Percentiles rank a stretch among this genome's conserved stretches.
These are phyloP conservation scores for Centropyge bicolor DNA, from an alignment of 2,797 vertebrate species.

Conservation along the genomic window DNA sequence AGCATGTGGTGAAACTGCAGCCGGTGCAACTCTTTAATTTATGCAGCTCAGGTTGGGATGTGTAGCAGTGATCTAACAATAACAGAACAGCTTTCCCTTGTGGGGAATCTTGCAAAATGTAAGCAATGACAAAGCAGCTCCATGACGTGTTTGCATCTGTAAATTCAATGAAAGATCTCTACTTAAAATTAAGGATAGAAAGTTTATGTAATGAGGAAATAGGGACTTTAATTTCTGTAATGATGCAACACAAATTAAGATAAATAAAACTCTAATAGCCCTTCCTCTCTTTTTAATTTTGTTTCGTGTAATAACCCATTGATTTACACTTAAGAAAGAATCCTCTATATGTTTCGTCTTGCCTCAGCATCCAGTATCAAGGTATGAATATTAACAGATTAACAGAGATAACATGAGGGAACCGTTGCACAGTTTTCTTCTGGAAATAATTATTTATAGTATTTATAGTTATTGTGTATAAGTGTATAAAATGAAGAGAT, in stretches of 20 bases:
- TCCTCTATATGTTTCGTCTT: not conserved
- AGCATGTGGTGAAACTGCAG: not conserved
- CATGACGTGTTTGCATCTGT: not conserved
- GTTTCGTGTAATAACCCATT: not conserved
- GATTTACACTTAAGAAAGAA: not conserved
- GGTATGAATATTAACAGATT: too few relatives aligned
- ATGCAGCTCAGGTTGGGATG: not conserved
- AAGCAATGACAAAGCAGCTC: not conserved
- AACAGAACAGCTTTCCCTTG: not conserved
- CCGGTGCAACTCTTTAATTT: not conserved
- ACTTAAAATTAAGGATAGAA: not conserved
- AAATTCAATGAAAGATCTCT: not conserved
- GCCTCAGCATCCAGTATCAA: not conserved
- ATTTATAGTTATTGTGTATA: too few relatives aligned
- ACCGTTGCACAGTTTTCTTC: not conserved
- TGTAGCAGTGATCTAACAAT: not conserved
- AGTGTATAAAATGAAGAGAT: too few relatives aligned
- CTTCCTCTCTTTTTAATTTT: not conserved
- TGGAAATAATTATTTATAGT: too few relatives aligned
- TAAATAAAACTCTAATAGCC: not conserved
- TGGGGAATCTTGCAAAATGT: not conserved
- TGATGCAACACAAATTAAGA: not conserved
- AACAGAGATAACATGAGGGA: not conserved
- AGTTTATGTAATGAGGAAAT: not conserved
- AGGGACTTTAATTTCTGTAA: not conserved